These are phyloP conservation scores for Hypsibius dujardini DNA, from an alignment of 1,140 invertebrate genomes.

Conservation along the genomic window DNA sequence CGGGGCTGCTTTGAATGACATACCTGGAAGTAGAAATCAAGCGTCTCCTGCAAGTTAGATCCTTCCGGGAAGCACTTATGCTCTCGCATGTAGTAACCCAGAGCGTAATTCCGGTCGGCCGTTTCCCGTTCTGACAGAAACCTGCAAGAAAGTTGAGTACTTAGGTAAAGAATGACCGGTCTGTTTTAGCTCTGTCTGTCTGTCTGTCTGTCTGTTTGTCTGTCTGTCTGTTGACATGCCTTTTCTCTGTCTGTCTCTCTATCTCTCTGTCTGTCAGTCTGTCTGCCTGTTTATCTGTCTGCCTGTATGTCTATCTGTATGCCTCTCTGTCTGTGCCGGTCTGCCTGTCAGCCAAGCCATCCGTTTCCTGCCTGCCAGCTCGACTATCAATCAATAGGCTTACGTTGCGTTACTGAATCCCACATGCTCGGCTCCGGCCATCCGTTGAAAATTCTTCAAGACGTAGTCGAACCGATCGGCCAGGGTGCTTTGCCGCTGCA, in stretches of 20 bases:
- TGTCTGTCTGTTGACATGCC: too few relatives aligned
- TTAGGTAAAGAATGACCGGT: too few relatives aligned
- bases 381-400: conserved; percentile 22
- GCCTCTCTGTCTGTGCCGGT: too few relatives aligned
- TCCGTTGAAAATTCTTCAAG: conserved; percentile 36
- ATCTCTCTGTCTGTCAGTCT: too few relatives aligned
- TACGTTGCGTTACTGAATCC: conserved; percentile 87
- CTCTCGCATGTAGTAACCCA: conserved; percentile 93
- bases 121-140: conserved; percentile 82
- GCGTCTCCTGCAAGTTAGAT: conserved; percentile 64
- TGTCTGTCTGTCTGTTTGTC: too few relatives aligned
- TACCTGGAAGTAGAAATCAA: conserved; percentile 96
- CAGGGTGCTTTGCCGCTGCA: conserved; percentile 54
- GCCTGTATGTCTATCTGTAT: too few relatives aligned
- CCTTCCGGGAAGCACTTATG: conserved; percentile 81
- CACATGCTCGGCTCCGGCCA: conserved; percentile 73
- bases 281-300: too few relatives aligned
- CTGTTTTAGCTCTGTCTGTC: too few relatives aligned
- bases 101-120: conserved; percentile 85
- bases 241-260: too few relatives aligned
- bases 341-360: too few relatives aligned
- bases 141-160: conserved; percentile 29
- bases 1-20: conserved; percentile 18
- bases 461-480: conserved; percentile 73
- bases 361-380: background rate